Base-by-base conservation (phyloP, 1,140 invertebrate species). In the Macrosteles quadrilineatus region DNA sequence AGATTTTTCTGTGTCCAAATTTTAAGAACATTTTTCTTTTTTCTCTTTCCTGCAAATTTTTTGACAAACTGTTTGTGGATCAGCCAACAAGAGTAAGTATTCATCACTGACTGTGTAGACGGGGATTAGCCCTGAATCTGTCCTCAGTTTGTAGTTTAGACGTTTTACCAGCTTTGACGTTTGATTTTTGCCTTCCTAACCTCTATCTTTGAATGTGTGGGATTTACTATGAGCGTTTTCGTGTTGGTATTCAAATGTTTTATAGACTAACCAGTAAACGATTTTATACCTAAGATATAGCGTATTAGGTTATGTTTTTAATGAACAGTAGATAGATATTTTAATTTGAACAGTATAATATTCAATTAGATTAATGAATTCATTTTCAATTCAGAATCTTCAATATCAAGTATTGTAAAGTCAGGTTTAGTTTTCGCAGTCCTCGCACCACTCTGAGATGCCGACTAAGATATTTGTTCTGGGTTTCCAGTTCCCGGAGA, bases 401-500 rank as follows among this genome's bases (percentile, higher is more conserved):
- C n/a, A n/a, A n/a, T n/a, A n/a, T n/a, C n/a, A n/a, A n/a, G n/a
- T n/a, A n/a, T 53, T 68, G 21, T 55, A 27, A 57, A 14, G 32
- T 36, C 14, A n/a, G 32, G 32, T 14, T 36, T 36, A 36, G 32
- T 36, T n/a, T n/a, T 36, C 32, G 14, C 14, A 36, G 32, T 36
- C 32, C 4, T 36, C 14, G 4, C 27, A 27, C 23, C 25, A 59
- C 25, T 27, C 11, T n/a, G 6, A 59, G 55, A 59, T 59, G 55
- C 6, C 2, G 25, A 70, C 25, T 55, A 70, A 64, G 59, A 65
- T 14, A 45, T 4, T n/a, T 21, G 19, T 27, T 59, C 9, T 25
- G 32, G 4, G 3, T 50, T 70, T 86, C 81, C 87, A 99, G 97
- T 99, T 83, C 97, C 97, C 72, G 96, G 96, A 72, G 92, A 97